Evolutionary conservation across 2,113 vertebrate species (phyloP), one percentile per base, ranked within the genome.

Genomic region (Cyphomyrus plagiostoma): DNA sequence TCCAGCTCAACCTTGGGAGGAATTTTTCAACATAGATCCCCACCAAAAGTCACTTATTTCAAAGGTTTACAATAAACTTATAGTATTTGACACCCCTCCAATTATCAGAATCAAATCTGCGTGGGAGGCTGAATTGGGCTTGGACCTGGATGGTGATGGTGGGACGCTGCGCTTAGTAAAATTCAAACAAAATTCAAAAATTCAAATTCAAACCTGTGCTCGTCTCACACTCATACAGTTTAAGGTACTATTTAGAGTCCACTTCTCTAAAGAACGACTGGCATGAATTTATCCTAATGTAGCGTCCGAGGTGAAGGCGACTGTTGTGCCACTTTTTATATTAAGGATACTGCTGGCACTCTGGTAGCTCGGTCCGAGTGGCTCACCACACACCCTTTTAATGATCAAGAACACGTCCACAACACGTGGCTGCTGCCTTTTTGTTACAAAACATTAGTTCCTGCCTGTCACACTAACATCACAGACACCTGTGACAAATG

Each of bases 161-260:
- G 58, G 84, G 56, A 50, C 0, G 8, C 35, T 23, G 80, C 11
- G 0, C 23, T 84, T 50, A 56, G n/a, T 42, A 56, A 30, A 42
- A 35, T 85, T 80, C 17, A 46, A 1, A 42, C 80, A n/a, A 39
- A 35, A n/a, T n/a, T n/a, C n/a, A n/a, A n/a, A n/a, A n/a, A n/a
- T n/a, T n/a, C n/a, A n/a, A n/a, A n/a, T n/a, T 39, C 4, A 62
- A 13, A 26, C 62, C 56, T 90, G 89, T 45, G 89, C 89, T 74
- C 3, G 26, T 49, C 85, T 90, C 83, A 70, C 15, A 8, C 77
- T 90, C 4, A 62, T 82, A n/a, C 66, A 90, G 50, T 88, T 80
- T 50, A 83, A 88, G 23, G 70, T 88, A 21, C 5, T 90, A 46
- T n/a, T 82, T 30, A 80, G 56, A 42, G 39, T 88, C 8, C 13